Evolutionary conservation across 37 sponge, comb jelly and placozoan species (phyloP).

Genomic region (Ianthella basta): DNA sequence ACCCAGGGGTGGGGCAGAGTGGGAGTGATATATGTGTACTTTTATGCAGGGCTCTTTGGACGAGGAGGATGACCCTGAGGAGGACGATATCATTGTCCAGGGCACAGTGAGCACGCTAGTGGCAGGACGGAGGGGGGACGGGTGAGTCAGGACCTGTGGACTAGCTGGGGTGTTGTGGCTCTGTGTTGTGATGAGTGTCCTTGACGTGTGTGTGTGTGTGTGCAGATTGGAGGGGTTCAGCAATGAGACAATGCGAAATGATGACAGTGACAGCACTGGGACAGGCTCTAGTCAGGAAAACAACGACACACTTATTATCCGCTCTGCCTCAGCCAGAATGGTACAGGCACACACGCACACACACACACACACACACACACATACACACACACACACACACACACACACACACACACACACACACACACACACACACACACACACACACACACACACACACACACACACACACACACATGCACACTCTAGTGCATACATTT

Average conservation of each 20-base stretch:
- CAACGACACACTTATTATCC: slow-evolving; percentile 35
- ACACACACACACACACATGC: too few species aligned
- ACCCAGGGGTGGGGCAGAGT: not conserved
- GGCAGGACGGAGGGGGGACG: slow-evolving; percentile 3
- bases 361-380: not conserved
- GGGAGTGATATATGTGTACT: not conserved
- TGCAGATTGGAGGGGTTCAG: slow-evolving; percentile 13
- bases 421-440: too few species aligned
- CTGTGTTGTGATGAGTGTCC: not conserved
- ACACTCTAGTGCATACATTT: too few species aligned
- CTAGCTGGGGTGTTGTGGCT: not conserved
- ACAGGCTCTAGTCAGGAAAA: slow-evolving; percentile 10
- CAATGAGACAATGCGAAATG: slow-evolving; percentile 16
- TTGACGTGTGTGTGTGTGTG: not conserved
- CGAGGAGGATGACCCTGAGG: slow-evolving; percentile 19
- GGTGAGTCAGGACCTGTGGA: not conserved
- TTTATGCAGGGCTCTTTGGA: slow-evolving; percentile 23
- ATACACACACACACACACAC: too few species aligned
- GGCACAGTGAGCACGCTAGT: not conserved
- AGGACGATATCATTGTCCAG: not conserved
- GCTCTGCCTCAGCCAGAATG: slow-evolving; percentile 31
- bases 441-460: too few species aligned
- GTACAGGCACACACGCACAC: not conserved
- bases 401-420: too few species aligned
- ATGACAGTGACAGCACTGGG: slow-evolving; percentile 43